These are phyloP conservation scores for Drosophila simulans DNA, from an alignment of 1,140 invertebrate genomes.

Conservation along the genomic window DNA sequence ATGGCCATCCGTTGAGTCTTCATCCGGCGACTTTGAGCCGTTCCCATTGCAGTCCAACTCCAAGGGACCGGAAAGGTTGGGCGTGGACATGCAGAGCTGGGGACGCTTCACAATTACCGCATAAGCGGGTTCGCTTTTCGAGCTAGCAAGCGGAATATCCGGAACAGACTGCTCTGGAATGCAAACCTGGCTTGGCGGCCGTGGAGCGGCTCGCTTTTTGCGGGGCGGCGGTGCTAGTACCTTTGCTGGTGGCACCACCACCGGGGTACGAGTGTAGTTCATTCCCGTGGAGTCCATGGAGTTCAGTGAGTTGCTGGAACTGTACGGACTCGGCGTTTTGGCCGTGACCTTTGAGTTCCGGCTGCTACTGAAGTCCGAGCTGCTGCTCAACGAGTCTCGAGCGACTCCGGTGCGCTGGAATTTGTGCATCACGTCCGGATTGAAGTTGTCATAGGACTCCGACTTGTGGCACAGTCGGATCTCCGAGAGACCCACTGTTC, in stretches of 20 bases:
- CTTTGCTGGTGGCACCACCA: conserved; percentile 58
- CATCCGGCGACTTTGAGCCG: conserved; percentile 35
- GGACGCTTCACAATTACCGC: conserved; percentile 68
- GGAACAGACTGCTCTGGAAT: conserved; percentile 73
- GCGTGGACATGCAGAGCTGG: conserved; percentile 79
- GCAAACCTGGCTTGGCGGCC: conserved; percentile 76
- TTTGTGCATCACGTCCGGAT: conserved; percentile 77
- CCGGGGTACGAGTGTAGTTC: conserved; percentile 73
- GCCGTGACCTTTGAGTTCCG: conserved; percentile 80
- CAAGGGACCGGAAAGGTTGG: conserved; percentile 60
- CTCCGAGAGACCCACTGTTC: conserved; percentile 81
- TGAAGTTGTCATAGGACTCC: conserved; percentile 79
- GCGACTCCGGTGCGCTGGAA: conserved; percentile 70
- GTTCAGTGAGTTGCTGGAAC: conserved; percentile 83
- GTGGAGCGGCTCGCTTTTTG: conserved; percentile 79
- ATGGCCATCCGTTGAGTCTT: conserved; percentile 43
- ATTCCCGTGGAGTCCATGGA: conserved; percentile 84
- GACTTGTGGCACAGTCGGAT: conserved; percentile 81
- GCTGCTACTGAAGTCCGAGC: conserved; percentile 83
- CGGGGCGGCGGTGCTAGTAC: conserved; percentile 68
- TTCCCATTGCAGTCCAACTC: conserved; percentile 59
- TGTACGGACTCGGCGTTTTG: conserved; percentile 83
- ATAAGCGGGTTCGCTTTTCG: conserved; percentile 52
- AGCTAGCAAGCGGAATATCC: conserved; percentile 33
- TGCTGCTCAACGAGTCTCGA: conserved; percentile 81